Evolutionary conservation across 2,113 vertebrate genomes (phyloP).

Genomic region (Caretta caretta): DNA sequence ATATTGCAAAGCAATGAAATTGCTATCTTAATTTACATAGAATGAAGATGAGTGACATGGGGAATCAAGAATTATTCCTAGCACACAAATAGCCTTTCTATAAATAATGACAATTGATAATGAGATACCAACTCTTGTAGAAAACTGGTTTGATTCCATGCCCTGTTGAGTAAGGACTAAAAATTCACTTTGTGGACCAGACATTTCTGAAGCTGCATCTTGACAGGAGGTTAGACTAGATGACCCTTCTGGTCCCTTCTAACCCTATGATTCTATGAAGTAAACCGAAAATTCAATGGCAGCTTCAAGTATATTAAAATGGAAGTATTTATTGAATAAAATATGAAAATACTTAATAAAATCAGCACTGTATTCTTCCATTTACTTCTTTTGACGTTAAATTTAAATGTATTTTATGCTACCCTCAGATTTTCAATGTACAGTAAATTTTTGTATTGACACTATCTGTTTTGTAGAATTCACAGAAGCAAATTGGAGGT

Average conservation of each 20-base stretch:
- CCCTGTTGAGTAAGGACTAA: background rate
- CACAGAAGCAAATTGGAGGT: background rate
- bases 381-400: background rate
- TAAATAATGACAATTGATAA: fast-evolving
- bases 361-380: background rate
- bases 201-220: background rate
- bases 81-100: background rate
- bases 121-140: background rate
- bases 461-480: background rate
- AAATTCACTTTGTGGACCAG: background rate
- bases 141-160: background rate
- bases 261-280: background rate
- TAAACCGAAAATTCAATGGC: background rate
- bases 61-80: background rate
- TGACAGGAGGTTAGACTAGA: background rate
- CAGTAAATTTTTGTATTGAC: background rate
- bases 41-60: slow-evolving; percentile 6
- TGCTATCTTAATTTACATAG: background rate
- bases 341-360: slow-evolving; percentile 7
- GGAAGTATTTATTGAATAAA: background rate
- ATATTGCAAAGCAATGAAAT: background rate
- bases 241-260: background rate
- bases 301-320: slow-evolving; percentile 3
- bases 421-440: background rate
- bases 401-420: background rate